Evolutionary conservation across 2,113 vertebrate genomes (phyloP).

Genomic region (Parus major): DNA sequence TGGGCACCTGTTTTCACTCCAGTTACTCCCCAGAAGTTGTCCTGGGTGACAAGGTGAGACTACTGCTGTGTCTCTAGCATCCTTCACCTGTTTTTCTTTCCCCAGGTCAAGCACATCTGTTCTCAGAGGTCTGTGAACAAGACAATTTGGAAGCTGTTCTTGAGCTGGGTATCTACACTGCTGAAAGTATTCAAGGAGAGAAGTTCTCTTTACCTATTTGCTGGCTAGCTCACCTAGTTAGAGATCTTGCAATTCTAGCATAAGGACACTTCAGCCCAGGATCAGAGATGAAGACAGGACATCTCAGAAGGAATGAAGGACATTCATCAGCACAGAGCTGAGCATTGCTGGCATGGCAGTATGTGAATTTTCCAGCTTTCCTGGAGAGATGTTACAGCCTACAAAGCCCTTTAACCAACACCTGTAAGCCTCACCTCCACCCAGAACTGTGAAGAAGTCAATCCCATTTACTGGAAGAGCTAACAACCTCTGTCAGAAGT

Average conservation of each 20-base stretch:
- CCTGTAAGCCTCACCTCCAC: neutral
- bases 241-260: neutral
- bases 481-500: neutral
- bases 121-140: neutral
- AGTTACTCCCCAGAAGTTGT: neutral
- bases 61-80: neutral
- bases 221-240: neutral
- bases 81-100: neutral
- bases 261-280: neutral
- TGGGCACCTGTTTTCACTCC: neutral
- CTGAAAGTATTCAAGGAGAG: neutral
- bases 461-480: neutral
- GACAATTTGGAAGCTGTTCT: neutral
- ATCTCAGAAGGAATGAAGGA: neutral
- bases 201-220: neutral
- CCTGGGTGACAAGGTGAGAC: neutral
- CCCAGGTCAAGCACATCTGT: neutral
- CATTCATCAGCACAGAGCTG: neutral
- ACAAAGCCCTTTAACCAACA: neutral
- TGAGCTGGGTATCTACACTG: fast-evolving
- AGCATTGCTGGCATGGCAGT: neutral
- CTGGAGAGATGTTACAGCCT: neutral
- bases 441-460: neutral
- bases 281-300: neutral
- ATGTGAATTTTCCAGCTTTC: neutral